Evolutionary conservation across 2,113 vertebrate genomes (phyloP).

Genomic region (Ariopsis seemanni): DNA sequence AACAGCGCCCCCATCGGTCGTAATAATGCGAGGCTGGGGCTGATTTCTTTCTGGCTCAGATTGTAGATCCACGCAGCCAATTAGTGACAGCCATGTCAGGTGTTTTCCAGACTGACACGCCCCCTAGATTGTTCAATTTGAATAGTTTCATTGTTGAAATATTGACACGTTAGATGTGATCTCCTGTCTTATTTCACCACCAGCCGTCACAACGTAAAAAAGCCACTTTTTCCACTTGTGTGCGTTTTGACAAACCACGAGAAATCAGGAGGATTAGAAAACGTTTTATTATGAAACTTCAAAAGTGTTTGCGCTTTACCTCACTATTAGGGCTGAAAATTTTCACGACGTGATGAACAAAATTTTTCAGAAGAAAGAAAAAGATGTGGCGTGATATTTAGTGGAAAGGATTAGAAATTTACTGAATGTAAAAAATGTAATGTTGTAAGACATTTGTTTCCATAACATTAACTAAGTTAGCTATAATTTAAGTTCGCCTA

Average conservation of each 20-base stretch:
- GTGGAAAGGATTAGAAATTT: neutral
- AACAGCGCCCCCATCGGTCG: neutral
- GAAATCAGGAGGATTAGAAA: neutral
- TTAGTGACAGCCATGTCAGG: neutral
- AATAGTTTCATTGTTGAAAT: neutral
- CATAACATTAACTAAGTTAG: too few species aligned
- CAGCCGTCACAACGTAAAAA: neutral
- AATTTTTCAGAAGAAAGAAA: neutral
- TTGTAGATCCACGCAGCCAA: neutral
- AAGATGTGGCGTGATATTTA: neutral
- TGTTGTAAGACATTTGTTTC: too few species aligned
- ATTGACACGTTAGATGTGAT: neutral
- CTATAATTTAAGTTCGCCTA: too few species aligned
- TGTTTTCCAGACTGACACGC: neutral
- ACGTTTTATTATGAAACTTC: neutral
- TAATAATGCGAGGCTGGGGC: neutral
- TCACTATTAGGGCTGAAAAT: neutral
- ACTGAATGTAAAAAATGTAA: too few species aligned
- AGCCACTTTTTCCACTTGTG: too few species aligned
- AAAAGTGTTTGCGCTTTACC: neutral
- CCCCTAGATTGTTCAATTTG: neutral
- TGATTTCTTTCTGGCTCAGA: neutral
- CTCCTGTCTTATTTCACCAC: neutral
- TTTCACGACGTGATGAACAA: neutral
- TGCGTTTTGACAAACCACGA: too few species aligned